Evolutionary conservation across 2,888 invertebrate genomes (phyloP), one percentile per base, ranked within the genome.

Genomic region (Deilephila porcellus): DNA sequence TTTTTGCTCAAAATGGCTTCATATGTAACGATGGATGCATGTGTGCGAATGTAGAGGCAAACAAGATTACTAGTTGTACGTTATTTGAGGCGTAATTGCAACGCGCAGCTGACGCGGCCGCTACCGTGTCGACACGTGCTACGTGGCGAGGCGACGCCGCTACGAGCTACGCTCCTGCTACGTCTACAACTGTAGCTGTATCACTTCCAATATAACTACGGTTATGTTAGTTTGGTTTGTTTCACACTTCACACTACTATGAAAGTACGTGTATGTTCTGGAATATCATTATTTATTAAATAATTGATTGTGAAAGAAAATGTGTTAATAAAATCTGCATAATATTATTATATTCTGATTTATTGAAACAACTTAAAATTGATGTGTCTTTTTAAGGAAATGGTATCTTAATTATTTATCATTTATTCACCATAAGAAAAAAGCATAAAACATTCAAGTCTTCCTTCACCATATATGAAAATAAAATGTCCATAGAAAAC

Each of bases 21-120:
- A 56, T 73, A 60, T 20, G 56, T 72, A 56, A 53, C 20, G 53
- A 64, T 59, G 53, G 63, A 71, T 62, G 52, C 53, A 63, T 70
- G 60, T 70, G 74, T 60, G 64, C 73, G 75, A 85, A 81, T 79
- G 77, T 83, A 79, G 79, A 79, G 78, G 74, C 82, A 81, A 84
- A 86, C 85, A 83, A 87, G 83, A 88, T 86, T 86, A 87, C 86
- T 82, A 83, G 86, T 82, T 83, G 85, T 88, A 84, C 81, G 87
- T 89, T 86, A 88, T 89, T 87, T 88, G 86, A 83, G 84, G 77
- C 83, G 89, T 91, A 90, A 91, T 91, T 91, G 87, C 89, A 81
- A 86, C 86, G 83, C 86, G 85, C 91, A 90, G 88, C 89, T 91
- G 91, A 86, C 89, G 86, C 86, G 82, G 67, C 45, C 67, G 67